Conservation (phyloP, 35 echinoderm and acorn worm species). For the Heliocidaris tuberculata region DNA sequence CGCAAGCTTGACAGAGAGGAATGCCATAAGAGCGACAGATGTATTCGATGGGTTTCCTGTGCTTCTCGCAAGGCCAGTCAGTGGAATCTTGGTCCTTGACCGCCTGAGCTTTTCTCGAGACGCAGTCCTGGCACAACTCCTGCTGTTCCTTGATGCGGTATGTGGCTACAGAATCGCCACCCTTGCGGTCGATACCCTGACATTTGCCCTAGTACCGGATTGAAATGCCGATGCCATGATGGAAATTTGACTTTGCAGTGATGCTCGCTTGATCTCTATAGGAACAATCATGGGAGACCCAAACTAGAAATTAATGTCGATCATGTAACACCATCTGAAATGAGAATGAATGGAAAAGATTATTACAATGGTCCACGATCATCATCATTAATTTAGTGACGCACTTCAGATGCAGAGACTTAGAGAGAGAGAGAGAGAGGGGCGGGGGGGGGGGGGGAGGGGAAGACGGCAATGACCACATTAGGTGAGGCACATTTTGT, state of each 20-base stretch:
- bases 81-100: background rate
- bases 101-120: background rate
- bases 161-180: background rate
- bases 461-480: no score
- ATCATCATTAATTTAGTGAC: no score
- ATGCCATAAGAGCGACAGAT: background rate
- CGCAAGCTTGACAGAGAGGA: background rate
- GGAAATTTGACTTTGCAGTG: background rate
- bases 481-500: no score
- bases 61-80: no score
- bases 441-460: no score
- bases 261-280: background rate
- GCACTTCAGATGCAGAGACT: no score
- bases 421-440: no score
- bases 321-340: background rate
- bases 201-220: background rate
- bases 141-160: background rate
- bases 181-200: background rate
- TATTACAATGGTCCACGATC: no score
- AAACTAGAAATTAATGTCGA: background rate
- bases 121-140: constrained; percentile 1
- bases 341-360: background rate
- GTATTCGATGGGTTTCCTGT: background rate
- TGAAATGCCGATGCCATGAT: constrained; percentile 6
- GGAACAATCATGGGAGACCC: background rate